A percentile compares a stretch with the other conserved stretches of the same genome.
phyloP scores from a whole-genome alignment of 2,888 invertebrate genomes.

The Chrysolina oricalcia region DNA sequence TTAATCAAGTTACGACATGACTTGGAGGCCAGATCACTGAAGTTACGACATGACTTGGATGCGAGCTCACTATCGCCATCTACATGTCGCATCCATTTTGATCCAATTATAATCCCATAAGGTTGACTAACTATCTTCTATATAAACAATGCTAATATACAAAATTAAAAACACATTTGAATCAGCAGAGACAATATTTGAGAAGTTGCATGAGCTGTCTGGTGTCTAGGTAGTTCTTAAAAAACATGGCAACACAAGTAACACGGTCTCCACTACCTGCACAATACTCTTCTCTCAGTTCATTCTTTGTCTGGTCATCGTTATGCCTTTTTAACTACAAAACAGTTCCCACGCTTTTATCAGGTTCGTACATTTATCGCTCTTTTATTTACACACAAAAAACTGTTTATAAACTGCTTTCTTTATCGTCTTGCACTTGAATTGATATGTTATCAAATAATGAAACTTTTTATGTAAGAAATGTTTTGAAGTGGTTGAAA shows the following conservation, averaged over 20 bases:
- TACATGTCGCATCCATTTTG: too few species aligned
- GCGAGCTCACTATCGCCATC: too few species aligned
- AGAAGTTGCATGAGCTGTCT: not conserved
- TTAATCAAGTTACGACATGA: too few species aligned
- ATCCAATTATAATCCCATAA: too few species aligned
- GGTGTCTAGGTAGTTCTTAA: not conserved
- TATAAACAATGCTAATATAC: too few species aligned
- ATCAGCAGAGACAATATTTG: too few species aligned
- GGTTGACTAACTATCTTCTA: too few species aligned
- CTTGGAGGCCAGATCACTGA: too few species aligned
- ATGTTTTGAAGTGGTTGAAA: not conserved
- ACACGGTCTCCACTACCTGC: slow-evolving; percentile 3
- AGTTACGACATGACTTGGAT: too few species aligned
- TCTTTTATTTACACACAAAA: slow-evolving; percentile 28
- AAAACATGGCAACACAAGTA: not conserved
- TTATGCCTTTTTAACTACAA: slow-evolving; percentile 28
- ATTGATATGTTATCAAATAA: slow-evolving; percentile 7
- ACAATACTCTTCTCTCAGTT: slow-evolving; percentile 7
- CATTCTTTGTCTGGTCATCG: slow-evolving; percentile 26
- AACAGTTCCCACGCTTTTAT: slow-evolving; percentile 31
- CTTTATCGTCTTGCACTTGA: slow-evolving; percentile 23
- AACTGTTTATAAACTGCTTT: not conserved
- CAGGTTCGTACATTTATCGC: slow-evolving; percentile 22
- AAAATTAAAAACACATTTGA: too few species aligned
- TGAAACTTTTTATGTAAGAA: not conserved